Evolutionary conservation across 1,140 invertebrate genomes (phyloP).

Genomic region (Plutomurus gul): DNA sequence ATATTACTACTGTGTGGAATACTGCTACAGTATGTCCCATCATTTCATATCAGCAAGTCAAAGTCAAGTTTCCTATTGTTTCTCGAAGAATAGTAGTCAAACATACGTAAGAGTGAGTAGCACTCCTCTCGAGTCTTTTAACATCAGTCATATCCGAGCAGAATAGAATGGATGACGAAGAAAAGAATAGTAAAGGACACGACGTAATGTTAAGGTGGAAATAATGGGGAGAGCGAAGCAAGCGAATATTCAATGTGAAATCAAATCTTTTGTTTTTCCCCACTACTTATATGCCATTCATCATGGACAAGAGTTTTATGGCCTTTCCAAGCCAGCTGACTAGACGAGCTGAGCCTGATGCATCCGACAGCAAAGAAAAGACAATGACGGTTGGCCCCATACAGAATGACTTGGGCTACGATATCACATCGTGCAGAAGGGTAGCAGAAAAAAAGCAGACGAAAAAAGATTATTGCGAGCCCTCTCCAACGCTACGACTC

Average conservation of each 20-base stretch:
- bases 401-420: too few relatives aligned
- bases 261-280: conserved; percentile 46
- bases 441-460: too few relatives aligned
- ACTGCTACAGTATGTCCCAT: not conserved
- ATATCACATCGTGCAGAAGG: too few relatives aligned
- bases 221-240: conserved; percentile 12
- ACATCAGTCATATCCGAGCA: not conserved
- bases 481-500: too few relatives aligned
- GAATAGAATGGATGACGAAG: not conserved
- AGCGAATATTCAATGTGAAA: conserved; percentile 36
- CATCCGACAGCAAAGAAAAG: conserved; percentile 3
- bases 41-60: conserved; percentile 3
- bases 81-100: not conserved
- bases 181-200: not conserved
- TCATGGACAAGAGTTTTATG: conserved; percentile 47
- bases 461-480: too few relatives aligned
- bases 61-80: conserved; percentile 18
- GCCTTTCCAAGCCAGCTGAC: conserved; percentile 47
- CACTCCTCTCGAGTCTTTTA: too few relatives aligned
- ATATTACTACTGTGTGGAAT: too few relatives aligned
- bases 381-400: conserved; percentile 6
- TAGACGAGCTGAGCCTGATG: conserved; percentile 17
- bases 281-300: conserved; percentile 41
- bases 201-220: not conserved
- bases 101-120: not conserved